Evolutionary conservation across 1,140 invertebrate genomes (phyloP), one percentile per base, ranked within the genome.

Genomic region (Pogonus chalceus): DNA sequence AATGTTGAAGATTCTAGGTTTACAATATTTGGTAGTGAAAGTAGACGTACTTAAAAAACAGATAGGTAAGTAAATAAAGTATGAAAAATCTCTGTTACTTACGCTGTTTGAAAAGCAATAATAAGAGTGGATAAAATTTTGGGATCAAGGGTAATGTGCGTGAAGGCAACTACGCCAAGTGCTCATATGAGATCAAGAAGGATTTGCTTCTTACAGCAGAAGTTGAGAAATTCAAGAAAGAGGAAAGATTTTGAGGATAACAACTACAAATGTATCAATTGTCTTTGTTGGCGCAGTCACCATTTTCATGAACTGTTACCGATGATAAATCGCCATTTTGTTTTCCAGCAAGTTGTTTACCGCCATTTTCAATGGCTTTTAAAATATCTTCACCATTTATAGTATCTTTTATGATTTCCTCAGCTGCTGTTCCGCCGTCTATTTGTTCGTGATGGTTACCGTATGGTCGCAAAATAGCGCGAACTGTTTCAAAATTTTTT

Each of bases 401-500:
- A n/a, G n/a, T n/a, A n/a, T n/a, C n/a, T n/a, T n/a, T n/a, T n/a
- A n/a, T n/a, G n/a, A n/a, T n/a, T n/a, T n/a, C n/a, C n/a, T n/a
- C n/a, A n/a, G n/a, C n/a, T n/a, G n/a, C 39, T 49, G 58, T 60
- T 55, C 65, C 68, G 47, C 69, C 67, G 20, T 63, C 63, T 49
- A 63, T 61, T 14, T 51, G 56, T 49, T 63, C 62, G 35, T 63
- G 61, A 54, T 60, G 60, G 23, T 58, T 59, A 50, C 65, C 58
- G 10, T 70, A 54, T 2, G 87, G 87, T 60, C 77, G 77, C 65
- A 89, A 78, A 49, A 84, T 82, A 64, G 85, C 85, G 51, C 87
- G 78, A 35, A 85, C 82, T 56, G 83, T 88, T 68, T 84, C 78
- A 63, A 85, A 89, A 61, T 81, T 76, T 69, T 79, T 86, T 61